phyloP scores from a whole-genome alignment of 2,888 invertebrate species.

The Zele albiditarsus region DNA sequence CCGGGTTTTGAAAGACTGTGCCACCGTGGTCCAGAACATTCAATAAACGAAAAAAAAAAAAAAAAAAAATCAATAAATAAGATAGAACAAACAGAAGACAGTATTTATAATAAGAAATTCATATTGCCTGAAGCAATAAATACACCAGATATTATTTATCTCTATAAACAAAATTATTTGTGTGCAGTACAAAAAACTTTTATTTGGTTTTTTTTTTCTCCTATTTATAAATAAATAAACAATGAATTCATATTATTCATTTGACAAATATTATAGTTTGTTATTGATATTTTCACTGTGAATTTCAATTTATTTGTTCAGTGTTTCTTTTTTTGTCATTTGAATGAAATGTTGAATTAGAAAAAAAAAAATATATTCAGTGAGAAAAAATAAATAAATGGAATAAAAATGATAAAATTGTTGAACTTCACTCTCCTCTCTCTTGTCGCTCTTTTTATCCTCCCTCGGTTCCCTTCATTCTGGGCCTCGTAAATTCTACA shows the following conservation, averaged over 20 bases:
- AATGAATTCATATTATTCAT: no score
- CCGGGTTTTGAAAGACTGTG: not conserved
- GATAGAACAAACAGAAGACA: not conserved
- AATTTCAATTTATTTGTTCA: not conserved
- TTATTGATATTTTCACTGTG: not conserved
- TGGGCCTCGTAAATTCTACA: slow-evolving; percentile 36
- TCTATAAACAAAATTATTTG: no score
- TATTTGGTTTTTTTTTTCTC: no score
- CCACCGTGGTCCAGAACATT: not conserved
- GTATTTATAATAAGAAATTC: no score
- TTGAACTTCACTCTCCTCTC: not conserved
- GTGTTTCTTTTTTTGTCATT: not conserved
- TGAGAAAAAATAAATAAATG: not conserved
- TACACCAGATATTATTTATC: no score
- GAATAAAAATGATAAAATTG: not conserved
- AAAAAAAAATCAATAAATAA: not conserved
- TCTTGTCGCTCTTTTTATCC: not conserved
- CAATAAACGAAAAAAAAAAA: not conserved
- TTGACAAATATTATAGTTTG: no score
- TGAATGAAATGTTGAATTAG: not conserved
- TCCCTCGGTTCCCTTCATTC: not conserved
- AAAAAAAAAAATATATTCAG: not conserved
- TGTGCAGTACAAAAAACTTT: no score
- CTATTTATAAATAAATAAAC: no score
- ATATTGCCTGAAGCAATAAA: no score